phyloP scores from a whole-genome alignment of 2,113 vertebrate genomes.

The Hemibagrus wyckioides region DNA sequence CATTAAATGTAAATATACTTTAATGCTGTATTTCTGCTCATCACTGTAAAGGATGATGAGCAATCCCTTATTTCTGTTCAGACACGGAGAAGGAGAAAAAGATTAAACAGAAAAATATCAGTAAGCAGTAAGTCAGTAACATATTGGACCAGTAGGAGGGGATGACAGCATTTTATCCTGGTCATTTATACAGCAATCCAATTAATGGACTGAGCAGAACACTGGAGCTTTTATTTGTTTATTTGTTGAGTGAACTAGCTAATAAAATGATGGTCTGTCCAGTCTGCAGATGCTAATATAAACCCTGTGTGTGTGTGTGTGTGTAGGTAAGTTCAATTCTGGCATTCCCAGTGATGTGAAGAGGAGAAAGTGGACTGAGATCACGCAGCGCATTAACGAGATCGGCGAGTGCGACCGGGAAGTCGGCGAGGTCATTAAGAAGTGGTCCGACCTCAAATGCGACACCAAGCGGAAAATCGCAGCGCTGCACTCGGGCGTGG shows the following conservation, averaged over 20 bases:
- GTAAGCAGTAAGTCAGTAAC: neutral
- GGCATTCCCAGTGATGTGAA: conserved; percentile 72
- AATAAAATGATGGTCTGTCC: neutral
- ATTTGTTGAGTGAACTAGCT: too few species aligned
- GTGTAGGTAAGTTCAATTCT: conserved; percentile 75
- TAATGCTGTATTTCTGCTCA: neutral
- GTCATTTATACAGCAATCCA: neutral
- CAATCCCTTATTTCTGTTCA: neutral
- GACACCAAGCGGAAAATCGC: conserved; percentile 77
- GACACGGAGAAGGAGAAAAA: too few species aligned
- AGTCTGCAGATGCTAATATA: neutral
- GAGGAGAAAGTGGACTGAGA: conserved; percentile 76
- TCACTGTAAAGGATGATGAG: neutral
- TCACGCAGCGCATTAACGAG: conserved; percentile 76
- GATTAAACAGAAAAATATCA: neutral
- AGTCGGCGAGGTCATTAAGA: conserved; percentile 78
- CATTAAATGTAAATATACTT: neutral
- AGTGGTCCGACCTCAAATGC: conserved; percentile 79
- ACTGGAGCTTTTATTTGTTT: too few species aligned
- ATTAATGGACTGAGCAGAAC: neutral
- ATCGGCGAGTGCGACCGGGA: conserved; percentile 78
- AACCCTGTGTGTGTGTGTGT: conserved; percentile 19
- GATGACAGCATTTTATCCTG: neutral
- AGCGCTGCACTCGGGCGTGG: conserved; percentile 67
- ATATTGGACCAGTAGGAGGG: neutral